phyloP scores from a whole-genome alignment of 2,888 invertebrate genomes.

The Quadriops clusia region DNA sequence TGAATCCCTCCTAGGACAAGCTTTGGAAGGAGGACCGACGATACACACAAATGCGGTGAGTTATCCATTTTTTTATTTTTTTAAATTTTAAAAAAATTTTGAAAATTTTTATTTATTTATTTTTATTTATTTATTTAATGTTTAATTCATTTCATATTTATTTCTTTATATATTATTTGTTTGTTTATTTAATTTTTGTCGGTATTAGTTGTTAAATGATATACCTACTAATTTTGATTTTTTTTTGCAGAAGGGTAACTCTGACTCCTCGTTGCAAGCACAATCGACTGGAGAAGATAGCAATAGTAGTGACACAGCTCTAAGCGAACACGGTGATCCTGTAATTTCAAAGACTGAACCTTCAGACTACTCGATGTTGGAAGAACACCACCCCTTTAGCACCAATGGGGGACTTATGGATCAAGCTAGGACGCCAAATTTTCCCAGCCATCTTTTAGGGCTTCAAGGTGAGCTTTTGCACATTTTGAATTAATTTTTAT shows the following conservation, averaged over 20 bases:
- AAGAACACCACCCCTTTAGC: conserved; percentile 49
- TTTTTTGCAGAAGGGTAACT: conserved; percentile 39
- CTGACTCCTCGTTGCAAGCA: conserved; percentile 47
- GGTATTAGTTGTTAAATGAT: conserved; percentile 10
- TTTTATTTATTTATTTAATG: background rate
- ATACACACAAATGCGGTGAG: conserved; percentile 43
- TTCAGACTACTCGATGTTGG: conserved; percentile 51
- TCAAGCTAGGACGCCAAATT: conserved; percentile 57
- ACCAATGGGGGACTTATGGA: conserved; percentile 48
- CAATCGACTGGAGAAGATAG: conserved; percentile 75
- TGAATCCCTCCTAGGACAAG: conserved; percentile 63
- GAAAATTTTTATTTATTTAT: too few species aligned
- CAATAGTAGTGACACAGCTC: conserved; percentile 70
- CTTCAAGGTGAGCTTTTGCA: conserved; percentile 55
- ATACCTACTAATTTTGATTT: conserved; percentile 10
- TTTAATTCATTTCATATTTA: conserved; percentile 2
- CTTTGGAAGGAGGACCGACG: conserved; percentile 61
- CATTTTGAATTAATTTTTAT: too few species aligned
- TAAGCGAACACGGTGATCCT: conserved; percentile 51
- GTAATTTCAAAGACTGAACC: conserved; percentile 64
- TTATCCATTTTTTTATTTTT: conserved; percentile 3
- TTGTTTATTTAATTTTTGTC: background rate
- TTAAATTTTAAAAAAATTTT: background rate
- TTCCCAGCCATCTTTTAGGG: conserved; percentile 68
- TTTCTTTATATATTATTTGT: background rate